phyloP scores from a whole-genome alignment of 1,140 invertebrate species.

The Drosophila bipectinata region DNA sequence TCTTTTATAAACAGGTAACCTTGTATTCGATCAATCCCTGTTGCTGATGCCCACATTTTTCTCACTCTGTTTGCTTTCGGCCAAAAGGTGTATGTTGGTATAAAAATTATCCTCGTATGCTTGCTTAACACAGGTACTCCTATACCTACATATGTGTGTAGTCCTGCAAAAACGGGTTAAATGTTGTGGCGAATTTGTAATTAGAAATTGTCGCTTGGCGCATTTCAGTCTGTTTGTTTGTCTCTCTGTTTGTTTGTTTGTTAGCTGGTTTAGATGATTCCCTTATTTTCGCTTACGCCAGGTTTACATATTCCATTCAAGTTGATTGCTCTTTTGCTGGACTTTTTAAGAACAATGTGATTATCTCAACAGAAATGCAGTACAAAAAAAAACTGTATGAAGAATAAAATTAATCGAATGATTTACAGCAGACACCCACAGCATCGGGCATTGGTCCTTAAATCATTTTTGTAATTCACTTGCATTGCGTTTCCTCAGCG shows the following conservation, averaged over 20 bases:
- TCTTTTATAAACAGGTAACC: not conserved
- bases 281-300: conserved; percentile 44
- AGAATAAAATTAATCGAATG: conserved; percentile 46
- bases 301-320: conserved; percentile 67
- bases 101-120: conserved; percentile 70
- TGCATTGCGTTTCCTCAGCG: conserved; percentile 32
- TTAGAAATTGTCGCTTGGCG: conserved; percentile 82
- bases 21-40: conserved; percentile 9
- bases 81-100: conserved; percentile 66
- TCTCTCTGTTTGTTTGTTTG: conserved; percentile 34
- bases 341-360: conserved; percentile 14
- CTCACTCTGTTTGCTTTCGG: conserved; percentile 56
- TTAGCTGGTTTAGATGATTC: conserved; percentile 49
- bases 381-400: not conserved
- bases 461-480: conserved; percentile 43
- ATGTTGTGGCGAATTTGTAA: conserved; percentile 82
- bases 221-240: conserved; percentile 77
- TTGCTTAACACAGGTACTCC: conserved; percentile 7
- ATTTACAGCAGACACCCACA: conserved; percentile 37
- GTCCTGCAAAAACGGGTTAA: conserved; percentile 77
- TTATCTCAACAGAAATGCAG: not conserved
- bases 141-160: conserved; percentile 28
- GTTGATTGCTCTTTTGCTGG: conserved; percentile 37
- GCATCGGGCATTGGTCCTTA: not conserved
- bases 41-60: not conserved